phyloP scores from a whole-genome alignment of 2,113 vertebrate genomes.

The Limanda limanda region DNA sequence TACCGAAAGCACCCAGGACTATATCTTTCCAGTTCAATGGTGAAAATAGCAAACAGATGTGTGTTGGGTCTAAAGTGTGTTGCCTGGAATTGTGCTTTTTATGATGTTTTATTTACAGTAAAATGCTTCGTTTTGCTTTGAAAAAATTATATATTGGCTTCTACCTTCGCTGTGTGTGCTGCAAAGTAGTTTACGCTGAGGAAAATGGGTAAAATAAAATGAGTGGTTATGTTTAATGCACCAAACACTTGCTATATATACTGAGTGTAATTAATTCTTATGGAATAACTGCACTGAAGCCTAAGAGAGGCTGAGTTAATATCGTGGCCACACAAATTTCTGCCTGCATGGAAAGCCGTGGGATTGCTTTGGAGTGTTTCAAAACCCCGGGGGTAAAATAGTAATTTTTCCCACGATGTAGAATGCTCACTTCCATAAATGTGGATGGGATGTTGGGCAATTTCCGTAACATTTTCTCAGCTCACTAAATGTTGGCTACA shows the following conservation, averaged over 20 bases:
- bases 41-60: conserved; percentile 80
- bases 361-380: conserved; percentile 67
- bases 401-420: conserved; percentile 58
- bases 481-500: conserved; percentile 80
- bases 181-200: conserved; percentile 30
- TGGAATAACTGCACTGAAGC: conserved; percentile 51
- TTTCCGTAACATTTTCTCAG: conserved; percentile 77
- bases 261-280: conserved; percentile 58
- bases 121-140: conserved; percentile 15
- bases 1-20: conserved; percentile 56
- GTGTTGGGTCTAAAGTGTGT: conserved; percentile 25
- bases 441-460: conserved; percentile 66
- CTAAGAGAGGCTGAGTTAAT: conserved; percentile 55
- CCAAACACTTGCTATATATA: conserved; percentile 26
- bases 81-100: conserved; percentile 35
- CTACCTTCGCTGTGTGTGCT: conserved; percentile 16
- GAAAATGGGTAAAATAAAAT: conserved; percentile 42
- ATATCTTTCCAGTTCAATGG: conserved; percentile 69
- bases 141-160: background rate
- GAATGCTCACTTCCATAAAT: conserved; percentile 64
- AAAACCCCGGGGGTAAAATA: conserved; percentile 64
- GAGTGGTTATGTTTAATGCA: conserved; percentile 14
- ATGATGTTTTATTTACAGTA: conserved; percentile 29
- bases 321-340: conserved; percentile 52
- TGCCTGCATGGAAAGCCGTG: conserved; percentile 50